phyloP scores from a whole-genome alignment of 2,113 vertebrate genomes.

The Choloepus hoffmanni region DNA sequence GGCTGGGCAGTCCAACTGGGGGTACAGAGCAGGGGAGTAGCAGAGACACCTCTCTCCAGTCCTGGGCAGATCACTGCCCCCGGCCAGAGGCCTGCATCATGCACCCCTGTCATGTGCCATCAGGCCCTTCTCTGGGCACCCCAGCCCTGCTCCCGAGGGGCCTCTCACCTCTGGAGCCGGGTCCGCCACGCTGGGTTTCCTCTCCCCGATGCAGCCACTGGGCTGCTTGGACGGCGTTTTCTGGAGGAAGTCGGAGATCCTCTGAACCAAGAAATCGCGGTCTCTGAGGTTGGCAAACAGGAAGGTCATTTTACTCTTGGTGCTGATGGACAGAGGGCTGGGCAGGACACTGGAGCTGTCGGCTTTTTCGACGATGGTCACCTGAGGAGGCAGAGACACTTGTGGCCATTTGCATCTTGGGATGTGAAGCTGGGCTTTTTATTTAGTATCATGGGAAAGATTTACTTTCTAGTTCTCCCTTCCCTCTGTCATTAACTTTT shows the following conservation, averaged over 20 bases:
- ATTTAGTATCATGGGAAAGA: background rate
- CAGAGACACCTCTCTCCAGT: background rate
- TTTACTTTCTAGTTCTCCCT: background rate
- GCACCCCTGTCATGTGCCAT: background rate
- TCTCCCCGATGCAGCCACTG: constrained; percentile 61
- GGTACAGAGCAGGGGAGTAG: rapidly evolving
- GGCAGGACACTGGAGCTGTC: constrained; percentile 97
- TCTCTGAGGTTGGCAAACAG: constrained; percentile 98
- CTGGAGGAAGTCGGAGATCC: constrained; percentile 98
- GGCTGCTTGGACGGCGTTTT: constrained; percentile 91
- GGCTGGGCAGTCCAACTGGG: background rate
- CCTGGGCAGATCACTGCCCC: no score
- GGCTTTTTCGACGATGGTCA: constrained; percentile 97
- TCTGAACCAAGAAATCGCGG: constrained; percentile 96
- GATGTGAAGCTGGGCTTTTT: background rate
- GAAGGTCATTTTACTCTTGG: constrained; percentile 98
- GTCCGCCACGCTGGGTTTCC: constrained; percentile 79
- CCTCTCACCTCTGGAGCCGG: constrained; percentile 69
- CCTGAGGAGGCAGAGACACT: constrained; percentile 86
- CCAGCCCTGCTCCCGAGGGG: rapidly evolving
- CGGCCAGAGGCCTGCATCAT: background rate
- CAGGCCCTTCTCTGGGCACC: no score
- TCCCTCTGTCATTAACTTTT: no score
- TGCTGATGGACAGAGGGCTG: constrained; percentile 98
- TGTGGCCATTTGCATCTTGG: background rate